Evolutionary conservation across 53 echinoderm and acorn worm species (phyloP), one percentile per base, ranked within the genome.

Genomic region (Temnopleurus reevesii): DNA sequence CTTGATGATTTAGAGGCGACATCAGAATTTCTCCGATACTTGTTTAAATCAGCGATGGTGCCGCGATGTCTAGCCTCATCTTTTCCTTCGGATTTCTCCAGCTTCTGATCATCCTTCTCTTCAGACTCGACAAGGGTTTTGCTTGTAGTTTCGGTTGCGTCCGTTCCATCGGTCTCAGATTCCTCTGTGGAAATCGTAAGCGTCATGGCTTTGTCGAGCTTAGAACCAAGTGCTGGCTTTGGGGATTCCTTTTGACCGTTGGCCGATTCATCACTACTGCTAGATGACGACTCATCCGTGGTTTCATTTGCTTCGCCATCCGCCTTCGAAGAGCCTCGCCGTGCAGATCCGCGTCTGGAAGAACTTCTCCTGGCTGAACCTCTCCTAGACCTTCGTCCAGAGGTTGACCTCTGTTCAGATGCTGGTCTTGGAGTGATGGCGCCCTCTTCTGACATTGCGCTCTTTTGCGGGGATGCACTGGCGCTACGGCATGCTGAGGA

Each of bases 11-110:
- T 65, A 8, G 65, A 49, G 17, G 86, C 29, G 7, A 36, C 10
- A 33, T 87, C 88, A 26, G 71, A 87, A 45, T 66, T 87, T 34
- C 71, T 24, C 8, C 88, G 46, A 34, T 49, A 87, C 24, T 66
- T 64, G 21, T 47, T 45, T 2, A 87, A 45, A 87, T 66, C 88
- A 36, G 88, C 88, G 23, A 87, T 87, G 19, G 44, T 71, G 1
- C 88, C 88, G 19, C 53, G 30, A 5, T 55, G 76, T 36, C 76
- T 89, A 13, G 4, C 55, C 2, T 86, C 46, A 44, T 76, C 36
- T 76, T 76, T 53, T 5, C 33, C 53, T 31, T 53, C 10, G 31
- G 46, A 47, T 19, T 17, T 29, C 13, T 76, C 89, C 27, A 18
- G 2, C 63, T 87, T 87, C 9, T 34, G 59, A 23, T 59, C 43